Percentiles rank a stretch among this genome's conserved stretches.
phyloP scores from a whole-genome alignment of 2,797 vertebrate genomes.

The Tympanoctomys barrerae region DNA sequence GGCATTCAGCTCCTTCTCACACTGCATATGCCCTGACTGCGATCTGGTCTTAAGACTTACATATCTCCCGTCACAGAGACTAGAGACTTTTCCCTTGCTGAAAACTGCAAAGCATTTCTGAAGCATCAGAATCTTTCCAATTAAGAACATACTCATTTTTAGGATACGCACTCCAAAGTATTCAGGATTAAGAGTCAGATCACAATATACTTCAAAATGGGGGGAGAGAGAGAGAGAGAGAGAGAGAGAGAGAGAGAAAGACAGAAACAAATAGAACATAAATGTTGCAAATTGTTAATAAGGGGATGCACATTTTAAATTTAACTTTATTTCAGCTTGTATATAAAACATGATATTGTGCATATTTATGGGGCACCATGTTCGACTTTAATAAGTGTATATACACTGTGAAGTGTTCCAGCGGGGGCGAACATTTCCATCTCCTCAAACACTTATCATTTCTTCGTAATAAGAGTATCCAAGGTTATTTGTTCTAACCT shows the following conservation, averaged over 20 bases:
- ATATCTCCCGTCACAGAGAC: background rate
- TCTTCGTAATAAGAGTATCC: background rate
- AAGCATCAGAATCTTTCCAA: conserved; percentile 15
- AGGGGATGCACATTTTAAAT: background rate
- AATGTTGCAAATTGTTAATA: conserved; percentile 11
- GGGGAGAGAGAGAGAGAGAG: accelerated
- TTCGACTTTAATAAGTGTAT: background rate
- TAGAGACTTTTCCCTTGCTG: background rate
- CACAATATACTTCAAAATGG: background rate
- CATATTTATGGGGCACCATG: background rate
- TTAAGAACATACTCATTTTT: conserved; percentile 29
- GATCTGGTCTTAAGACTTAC: conserved; percentile 24
- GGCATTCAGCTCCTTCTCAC: background rate
- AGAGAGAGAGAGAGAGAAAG: too few species aligned
- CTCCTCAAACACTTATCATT: background rate
- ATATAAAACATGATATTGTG: background rate
- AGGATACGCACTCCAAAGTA: conserved; percentile 2
- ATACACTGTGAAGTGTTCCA: background rate
- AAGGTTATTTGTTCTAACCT: background rate
- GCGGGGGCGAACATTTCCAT: background rate
- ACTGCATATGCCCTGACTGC: background rate
- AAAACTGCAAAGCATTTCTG: conserved; percentile 25
- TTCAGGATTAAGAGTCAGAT: background rate
- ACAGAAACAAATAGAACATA: background rate
- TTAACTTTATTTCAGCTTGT: background rate